phyloP scores from a whole-genome alignment of 2,888 invertebrate genomes.

The Myopa tessellatipennis region DNA sequence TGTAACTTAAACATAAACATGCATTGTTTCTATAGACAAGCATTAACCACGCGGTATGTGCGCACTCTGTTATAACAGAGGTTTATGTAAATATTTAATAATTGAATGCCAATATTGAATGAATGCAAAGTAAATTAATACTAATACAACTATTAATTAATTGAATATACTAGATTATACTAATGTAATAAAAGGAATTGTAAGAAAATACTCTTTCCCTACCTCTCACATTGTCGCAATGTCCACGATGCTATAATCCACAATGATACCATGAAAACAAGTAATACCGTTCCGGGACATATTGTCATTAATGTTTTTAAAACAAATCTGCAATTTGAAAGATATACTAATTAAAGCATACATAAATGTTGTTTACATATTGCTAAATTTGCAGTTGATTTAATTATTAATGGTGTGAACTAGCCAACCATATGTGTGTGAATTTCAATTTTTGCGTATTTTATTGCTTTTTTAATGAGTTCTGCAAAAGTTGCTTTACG shows the following conservation, averaged over 20 bases:
- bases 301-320: constrained; percentile 99
- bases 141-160: not conserved
- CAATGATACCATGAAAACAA: constrained; percentile 98
- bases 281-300: constrained; percentile 96
- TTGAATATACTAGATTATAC: not conserved
- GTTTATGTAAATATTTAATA: too few species aligned
- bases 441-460: too few species aligned
- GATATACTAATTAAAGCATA: not conserved
- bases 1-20: not conserved
- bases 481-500: too few species aligned
- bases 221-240: constrained; percentile 98
- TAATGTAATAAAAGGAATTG: constrained; percentile 5
- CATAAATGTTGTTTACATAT: too few species aligned
- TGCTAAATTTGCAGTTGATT: too few species aligned
- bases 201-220: constrained; percentile 61
- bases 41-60: not conserved
- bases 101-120: not conserved
- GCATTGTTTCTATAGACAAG: not conserved
- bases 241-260: constrained; percentile 99
- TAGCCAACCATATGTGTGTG: too few species aligned
- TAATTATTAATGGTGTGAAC: too few species aligned
- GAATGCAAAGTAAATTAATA: not conserved
- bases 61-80: too few species aligned
- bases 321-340: constrained; percentile 75
- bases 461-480: too few species aligned